Conservation (phyloP, 2,888 invertebrate genomes). For the Caenorhabditis zanzibari region DNA sequence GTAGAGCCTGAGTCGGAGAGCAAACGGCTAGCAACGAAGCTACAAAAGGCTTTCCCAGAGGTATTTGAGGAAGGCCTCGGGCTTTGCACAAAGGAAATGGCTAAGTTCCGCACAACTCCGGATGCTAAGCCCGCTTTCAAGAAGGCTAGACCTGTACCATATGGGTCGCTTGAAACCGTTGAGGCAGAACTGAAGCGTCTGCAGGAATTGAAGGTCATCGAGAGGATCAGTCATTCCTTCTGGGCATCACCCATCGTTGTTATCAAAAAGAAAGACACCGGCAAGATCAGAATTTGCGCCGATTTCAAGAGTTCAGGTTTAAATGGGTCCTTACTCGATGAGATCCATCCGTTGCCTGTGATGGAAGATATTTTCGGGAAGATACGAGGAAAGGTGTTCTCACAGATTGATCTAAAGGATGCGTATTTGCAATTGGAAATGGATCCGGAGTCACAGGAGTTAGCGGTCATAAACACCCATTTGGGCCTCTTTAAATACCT, state of each 20-base stretch:
- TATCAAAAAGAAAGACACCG: neutral
- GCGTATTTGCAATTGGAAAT: slow-evolving; percentile 43
- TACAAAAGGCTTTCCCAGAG: neutral
- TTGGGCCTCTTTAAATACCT: slow-evolving; percentile 68
- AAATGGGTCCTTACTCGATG: neutral
- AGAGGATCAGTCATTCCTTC: neutral
- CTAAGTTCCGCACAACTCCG: neutral
- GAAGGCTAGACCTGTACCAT: neutral
- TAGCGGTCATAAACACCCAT: slow-evolving; percentile 68
- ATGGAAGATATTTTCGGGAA: neutral
- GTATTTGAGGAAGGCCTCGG: neutral
- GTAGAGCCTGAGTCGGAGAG: neutral
- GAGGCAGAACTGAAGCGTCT: neutral
- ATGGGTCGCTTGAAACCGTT: neutral
- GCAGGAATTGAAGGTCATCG: neutral
- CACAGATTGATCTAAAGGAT: slow-evolving; percentile 66
- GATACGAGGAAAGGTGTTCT: slow-evolving; percentile 39
- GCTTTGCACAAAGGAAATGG: neutral
- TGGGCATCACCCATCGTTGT: neutral
- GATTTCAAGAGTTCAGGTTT: neutral
- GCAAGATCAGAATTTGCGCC: neutral
- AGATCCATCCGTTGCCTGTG: neutral
- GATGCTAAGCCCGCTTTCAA: neutral
- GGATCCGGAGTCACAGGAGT: slow-evolving; percentile 56
- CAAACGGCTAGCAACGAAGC: too few relatives aligned